Conservation (phyloP, 2,797 vertebrate genomes). For the Anisognathus igniventris region DNA sequence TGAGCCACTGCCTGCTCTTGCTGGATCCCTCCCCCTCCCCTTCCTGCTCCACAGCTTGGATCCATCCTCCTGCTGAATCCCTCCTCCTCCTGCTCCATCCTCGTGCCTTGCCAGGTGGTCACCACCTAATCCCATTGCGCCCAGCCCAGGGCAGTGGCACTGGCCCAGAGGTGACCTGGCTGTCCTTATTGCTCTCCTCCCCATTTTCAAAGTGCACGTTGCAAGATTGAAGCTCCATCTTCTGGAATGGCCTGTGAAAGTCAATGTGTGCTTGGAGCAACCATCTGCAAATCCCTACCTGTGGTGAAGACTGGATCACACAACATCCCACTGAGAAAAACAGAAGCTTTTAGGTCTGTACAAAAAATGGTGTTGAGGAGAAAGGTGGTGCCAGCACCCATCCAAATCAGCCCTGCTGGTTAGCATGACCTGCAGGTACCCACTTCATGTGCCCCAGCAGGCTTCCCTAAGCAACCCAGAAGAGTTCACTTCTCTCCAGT, state of each 20-base stretch:
- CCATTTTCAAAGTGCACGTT: accelerated
- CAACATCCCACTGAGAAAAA: neutral
- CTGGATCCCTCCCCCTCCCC: neutral
- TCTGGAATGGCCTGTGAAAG: neutral
- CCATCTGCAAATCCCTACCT: neutral
- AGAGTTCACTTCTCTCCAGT: neutral
- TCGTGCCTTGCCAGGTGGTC: accelerated
- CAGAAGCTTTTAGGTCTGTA: neutral
- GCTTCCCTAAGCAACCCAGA: neutral
- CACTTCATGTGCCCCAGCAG: neutral
- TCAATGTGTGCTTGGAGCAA: accelerated
- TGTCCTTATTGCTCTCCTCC: accelerated
- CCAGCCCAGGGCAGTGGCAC: accelerated
- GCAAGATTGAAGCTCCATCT: neutral
- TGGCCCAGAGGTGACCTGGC: neutral
- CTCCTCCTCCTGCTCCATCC: neutral
- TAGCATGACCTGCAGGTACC: neutral
- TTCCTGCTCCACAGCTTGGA: accelerated
- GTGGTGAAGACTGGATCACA: accelerated
- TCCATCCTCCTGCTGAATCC: neutral
- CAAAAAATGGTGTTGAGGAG: neutral
- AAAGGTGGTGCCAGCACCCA: neutral
- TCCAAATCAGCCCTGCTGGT: neutral
- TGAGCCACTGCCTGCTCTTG: neutral
- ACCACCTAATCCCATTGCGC: accelerated